These are phyloP conservation scores for Mustela lutreola DNA, from an alignment of 2,113 vertebrate species.

Conservation along the genomic window DNA sequence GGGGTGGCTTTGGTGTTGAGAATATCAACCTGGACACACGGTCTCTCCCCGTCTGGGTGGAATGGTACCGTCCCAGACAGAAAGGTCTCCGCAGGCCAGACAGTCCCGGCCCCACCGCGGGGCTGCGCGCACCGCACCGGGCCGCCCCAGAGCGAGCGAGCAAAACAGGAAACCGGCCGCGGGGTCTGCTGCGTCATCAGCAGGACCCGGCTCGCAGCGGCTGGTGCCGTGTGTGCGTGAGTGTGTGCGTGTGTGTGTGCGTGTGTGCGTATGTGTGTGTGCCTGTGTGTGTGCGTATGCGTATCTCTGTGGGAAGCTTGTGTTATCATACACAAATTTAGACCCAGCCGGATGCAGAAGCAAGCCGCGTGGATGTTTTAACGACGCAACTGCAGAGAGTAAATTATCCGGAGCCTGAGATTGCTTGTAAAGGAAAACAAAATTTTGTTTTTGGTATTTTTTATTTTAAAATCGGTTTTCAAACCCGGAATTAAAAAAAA, in stretches of 20 bases:
- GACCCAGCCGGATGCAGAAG: neutral
- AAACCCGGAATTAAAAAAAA: neutral
- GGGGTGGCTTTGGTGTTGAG: slow-evolving; percentile 7
- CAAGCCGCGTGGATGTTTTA: neutral
- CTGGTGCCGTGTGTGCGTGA: neutral
- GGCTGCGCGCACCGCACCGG: slow-evolving; percentile 77
- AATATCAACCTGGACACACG: slow-evolving; percentile 38
- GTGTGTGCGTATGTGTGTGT: no score
- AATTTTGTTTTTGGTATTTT: neutral
- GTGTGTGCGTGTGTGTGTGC: accelerated
- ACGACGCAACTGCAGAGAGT: neutral
- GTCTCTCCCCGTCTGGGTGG: slow-evolving; percentile 88
- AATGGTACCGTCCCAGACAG: slow-evolving; percentile 90
- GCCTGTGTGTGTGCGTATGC: no score
- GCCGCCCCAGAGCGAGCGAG: slow-evolving; percentile 12
- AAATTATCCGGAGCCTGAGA: neutral
- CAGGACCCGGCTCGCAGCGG: neutral
- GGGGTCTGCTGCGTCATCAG: neutral
- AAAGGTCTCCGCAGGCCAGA: slow-evolving; percentile 85
- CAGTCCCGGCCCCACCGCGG: slow-evolving; percentile 70
- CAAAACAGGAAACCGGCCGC: slow-evolving; percentile 51
- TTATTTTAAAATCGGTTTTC: neutral
- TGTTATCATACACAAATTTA: neutral
- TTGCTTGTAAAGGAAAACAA: neutral
- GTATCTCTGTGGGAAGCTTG: neutral